Conservation (phyloP, 2,797 vertebrate genomes). For the Xenentodon cancila region DNA sequence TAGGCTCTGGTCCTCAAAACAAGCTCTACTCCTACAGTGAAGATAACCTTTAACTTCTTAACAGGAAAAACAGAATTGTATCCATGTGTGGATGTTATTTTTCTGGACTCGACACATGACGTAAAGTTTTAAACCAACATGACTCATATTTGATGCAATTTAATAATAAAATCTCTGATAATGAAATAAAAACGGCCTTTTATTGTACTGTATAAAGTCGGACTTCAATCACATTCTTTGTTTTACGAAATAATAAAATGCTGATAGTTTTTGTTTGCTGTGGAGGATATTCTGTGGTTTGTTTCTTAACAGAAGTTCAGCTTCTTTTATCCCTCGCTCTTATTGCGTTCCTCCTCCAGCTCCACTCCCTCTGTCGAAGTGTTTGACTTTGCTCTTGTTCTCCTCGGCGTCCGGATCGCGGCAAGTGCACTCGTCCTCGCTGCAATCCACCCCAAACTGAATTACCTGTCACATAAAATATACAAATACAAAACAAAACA, state of each 20-base stretch:
- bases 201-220: constrained; percentile 15
- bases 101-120: constrained; percentile 9
- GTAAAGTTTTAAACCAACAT: constrained; percentile 23
- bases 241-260: constrained; percentile 32
- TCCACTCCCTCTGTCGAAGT: constrained; percentile 33
- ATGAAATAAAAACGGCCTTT: constrained; percentile 28
- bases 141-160: constrained; percentile 35
- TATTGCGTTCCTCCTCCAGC: constrained; percentile 52
- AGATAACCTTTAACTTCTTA: constrained; percentile 32
- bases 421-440: constrained; percentile 94
- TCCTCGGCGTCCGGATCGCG: constrained; percentile 94
- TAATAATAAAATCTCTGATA: constrained; percentile 15
- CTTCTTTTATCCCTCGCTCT: constrained; percentile 52
- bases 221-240: constrained; percentile 37
- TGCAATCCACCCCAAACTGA: constrained; percentile 93
- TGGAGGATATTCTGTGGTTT: constrained; percentile 49
- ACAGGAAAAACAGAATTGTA: constrained; percentile 27
- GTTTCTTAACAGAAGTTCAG: constrained; percentile 37
- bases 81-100: constrained; percentile 29
- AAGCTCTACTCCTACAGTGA: constrained; percentile 22
- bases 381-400: constrained; percentile 85
- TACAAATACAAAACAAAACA: too few species aligned
- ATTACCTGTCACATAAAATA: constrained; percentile 85
- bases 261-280: constrained; percentile 48
- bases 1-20: constrained; percentile 12